Evolutionary conservation across 2,888 invertebrate species (phyloP).

Genomic region (Nezara viridula): DNA sequence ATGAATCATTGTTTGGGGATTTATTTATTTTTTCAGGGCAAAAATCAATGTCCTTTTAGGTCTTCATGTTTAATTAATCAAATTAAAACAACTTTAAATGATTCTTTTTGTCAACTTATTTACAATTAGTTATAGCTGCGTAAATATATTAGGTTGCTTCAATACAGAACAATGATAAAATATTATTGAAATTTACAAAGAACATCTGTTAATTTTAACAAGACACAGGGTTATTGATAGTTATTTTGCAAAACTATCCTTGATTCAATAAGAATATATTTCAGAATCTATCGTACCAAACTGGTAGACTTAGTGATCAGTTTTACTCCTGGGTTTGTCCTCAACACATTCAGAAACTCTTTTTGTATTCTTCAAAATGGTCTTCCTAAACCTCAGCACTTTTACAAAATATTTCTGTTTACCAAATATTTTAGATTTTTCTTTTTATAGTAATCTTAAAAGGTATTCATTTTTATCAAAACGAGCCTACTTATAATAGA

Average conservation of each 20-base stretch:
- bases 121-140: background rate
- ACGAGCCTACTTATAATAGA: background rate
- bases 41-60: background rate
- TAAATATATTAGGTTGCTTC: background rate
- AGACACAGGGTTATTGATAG: background rate
- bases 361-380: background rate
- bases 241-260: background rate
- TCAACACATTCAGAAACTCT: background rate
- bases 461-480: background rate
- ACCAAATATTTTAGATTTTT: background rate
- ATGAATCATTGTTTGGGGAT: background rate
- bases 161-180: background rate
- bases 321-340: background rate
- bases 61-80: background rate
- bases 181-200: background rate
- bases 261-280: background rate
- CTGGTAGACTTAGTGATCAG: background rate
- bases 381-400: background rate
- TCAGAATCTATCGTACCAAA: background rate
- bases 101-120: background rate
- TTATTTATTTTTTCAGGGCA: background rate
- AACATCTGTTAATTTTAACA: background rate
- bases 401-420: background rate
- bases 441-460: background rate
- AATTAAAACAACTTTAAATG: background rate